phyloP scores from a whole-genome alignment of 2,888 invertebrate species.

The Himalopsyche tibetana region DNA sequence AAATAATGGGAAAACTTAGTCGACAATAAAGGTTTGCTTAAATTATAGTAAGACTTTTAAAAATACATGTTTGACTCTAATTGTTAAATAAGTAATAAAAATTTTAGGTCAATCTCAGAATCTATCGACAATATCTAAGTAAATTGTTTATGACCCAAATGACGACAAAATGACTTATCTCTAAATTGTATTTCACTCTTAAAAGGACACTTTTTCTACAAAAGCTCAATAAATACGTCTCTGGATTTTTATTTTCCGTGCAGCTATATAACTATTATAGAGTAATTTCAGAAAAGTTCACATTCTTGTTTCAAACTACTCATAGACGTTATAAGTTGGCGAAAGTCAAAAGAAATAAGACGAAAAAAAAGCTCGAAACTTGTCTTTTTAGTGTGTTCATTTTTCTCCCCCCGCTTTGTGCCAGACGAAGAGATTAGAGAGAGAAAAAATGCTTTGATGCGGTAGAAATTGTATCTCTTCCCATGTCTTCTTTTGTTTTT shows the following conservation, averaged over 20 bases:
- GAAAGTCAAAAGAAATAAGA: neutral
- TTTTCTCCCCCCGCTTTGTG: neutral
- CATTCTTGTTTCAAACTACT: constrained; percentile 34
- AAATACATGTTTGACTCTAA: too few species aligned
- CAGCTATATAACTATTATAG: neutral
- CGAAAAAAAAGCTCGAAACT: neutral
- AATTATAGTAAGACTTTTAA: too few species aligned
- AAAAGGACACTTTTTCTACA: neutral
- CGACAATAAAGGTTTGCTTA: too few species aligned
- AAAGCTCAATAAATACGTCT: neutral
- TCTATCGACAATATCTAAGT: too few species aligned
- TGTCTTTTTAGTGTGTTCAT: constrained; percentile 1
- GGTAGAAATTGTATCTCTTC: constrained; percentile 1
- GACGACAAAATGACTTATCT: too few species aligned
- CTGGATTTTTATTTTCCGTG: neutral
- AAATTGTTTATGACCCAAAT: too few species aligned
- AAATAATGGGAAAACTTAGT: too few species aligned
- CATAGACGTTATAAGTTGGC: constrained; percentile 19
- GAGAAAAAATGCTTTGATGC: constrained; percentile 22
- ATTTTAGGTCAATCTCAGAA: too few species aligned
- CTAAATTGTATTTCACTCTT: too few species aligned
- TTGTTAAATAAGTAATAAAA: too few species aligned
- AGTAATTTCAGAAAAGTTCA: constrained; percentile 3
- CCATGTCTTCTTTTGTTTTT: neutral
- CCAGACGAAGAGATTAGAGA: constrained; percentile 7